These are phyloP conservation scores for Strongylocentrotus purpuratus DNA, from an alignment of 35 echinoderm and acorn worm species.

Conservation along the genomic window DNA sequence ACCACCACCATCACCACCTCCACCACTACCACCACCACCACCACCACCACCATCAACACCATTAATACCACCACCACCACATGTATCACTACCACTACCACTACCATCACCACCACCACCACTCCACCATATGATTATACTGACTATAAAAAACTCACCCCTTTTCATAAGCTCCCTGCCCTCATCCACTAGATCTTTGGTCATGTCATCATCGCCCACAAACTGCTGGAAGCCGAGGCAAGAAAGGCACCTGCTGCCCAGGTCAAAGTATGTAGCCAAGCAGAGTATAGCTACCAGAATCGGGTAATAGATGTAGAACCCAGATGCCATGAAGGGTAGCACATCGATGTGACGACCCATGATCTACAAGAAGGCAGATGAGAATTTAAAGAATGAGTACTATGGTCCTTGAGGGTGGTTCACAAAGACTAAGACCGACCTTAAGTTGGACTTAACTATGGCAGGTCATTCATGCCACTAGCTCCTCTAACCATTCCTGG, in stretches of 20 bases:
- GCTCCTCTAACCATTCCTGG: too few species aligned
- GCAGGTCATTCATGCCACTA: too few species aligned
- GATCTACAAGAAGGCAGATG: constrained; percentile 51
- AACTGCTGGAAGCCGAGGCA: constrained; percentile 99
- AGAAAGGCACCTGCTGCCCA: constrained; percentile 88
- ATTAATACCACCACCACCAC: neutral
- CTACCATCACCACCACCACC: too few species aligned
- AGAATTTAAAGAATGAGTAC: too few species aligned
- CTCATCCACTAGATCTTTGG: constrained; percentile 84
- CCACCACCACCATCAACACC: neutral
- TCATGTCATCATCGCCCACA: constrained; percentile 99
- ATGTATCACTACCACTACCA: neutral
- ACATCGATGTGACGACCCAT: constrained; percentile 92
- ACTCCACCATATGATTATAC: too few species aligned
- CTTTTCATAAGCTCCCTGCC: constrained; percentile 87
- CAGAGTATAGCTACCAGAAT: constrained; percentile 90
- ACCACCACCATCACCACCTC: too few species aligned
- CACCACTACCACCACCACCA: too few species aligned
- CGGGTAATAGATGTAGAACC: constrained; percentile 97
- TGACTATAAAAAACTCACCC: constrained; percentile 52
- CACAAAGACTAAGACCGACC: too few species aligned
- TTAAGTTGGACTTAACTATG: too few species aligned
- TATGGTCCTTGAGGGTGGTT: too few species aligned
- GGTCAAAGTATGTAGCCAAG: constrained; percentile 93
- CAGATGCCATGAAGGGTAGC: constrained; percentile 86